These are phyloP conservation scores for Protomyctophum bolini DNA, from an alignment of 2,113 vertebrate genomes.

Conservation along the genomic window DNA sequence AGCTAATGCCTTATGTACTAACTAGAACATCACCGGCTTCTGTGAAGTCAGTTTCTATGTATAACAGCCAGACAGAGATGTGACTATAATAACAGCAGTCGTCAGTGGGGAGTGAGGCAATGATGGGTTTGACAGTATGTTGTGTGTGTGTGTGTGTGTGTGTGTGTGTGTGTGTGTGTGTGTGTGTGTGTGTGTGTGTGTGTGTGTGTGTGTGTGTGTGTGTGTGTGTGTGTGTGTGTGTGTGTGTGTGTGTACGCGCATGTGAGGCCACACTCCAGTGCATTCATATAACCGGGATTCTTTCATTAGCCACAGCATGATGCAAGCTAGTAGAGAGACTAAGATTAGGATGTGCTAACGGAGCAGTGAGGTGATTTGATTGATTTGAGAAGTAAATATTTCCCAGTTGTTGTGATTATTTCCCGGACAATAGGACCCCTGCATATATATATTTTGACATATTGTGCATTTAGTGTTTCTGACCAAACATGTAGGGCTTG, in stretches of 20 bases:
- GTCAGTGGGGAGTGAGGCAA: not conserved
- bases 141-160: not conserved
- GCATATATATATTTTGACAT: too few relatives aligned
- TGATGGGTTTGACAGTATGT: not conserved
- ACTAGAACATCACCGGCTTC: not conserved
- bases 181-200: not conserved
- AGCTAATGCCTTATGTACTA: not conserved
- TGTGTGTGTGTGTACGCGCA: not conserved
- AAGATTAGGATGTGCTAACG: too few relatives aligned
- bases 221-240: not conserved
- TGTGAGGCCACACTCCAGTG: not conserved
- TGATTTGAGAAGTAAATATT: too few relatives aligned
- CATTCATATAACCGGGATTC: too few relatives aligned
- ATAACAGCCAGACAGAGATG: conserved; percentile 4
- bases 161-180: not conserved
- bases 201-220: not conserved
- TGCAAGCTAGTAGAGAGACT: too few relatives aligned
- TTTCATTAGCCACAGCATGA: too few relatives aligned
- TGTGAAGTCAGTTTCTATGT: conserved; percentile 4
- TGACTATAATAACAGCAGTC: conserved; percentile 23
- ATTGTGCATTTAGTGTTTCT: too few relatives aligned
- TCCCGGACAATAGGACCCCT: too few relatives aligned
- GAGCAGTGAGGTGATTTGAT: too few relatives aligned
- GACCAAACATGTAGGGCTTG: too few relatives aligned
- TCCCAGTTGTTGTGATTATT: too few relatives aligned